Conservation (phyloP, 2,797 vertebrate genomes). For the Poecilia picta region DNA sequence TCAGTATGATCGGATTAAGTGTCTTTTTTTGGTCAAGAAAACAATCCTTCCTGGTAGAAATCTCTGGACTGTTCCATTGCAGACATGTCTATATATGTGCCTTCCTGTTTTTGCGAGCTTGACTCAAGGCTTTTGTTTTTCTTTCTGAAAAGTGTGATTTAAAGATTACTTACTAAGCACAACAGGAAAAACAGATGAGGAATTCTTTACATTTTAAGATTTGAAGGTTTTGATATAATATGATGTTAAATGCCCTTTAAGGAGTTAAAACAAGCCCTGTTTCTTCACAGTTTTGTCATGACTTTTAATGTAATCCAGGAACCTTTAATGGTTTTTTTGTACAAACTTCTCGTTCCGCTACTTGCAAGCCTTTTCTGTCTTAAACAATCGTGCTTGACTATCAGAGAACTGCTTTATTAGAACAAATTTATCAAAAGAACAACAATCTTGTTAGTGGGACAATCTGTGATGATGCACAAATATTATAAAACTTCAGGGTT, state of each 20-base stretch:
- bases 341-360: slow-evolving; percentile 31
- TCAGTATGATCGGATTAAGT: neutral
- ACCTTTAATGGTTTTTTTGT: slow-evolving; percentile 4
- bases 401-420: slow-evolving; percentile 62
- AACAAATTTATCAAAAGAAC: slow-evolving; percentile 47
- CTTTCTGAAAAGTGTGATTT: neutral
- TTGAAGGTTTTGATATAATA: neutral
- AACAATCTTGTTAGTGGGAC: slow-evolving; percentile 76
- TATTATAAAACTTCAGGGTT: slow-evolving; percentile 72
- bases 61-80: neutral
- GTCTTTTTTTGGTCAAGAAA: neutral
- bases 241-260: slow-evolving; percentile 1
- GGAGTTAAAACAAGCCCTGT: neutral
- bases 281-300: neutral
- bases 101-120: neutral
- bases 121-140: neutral
- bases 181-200: neutral
- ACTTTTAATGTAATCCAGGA: slow-evolving; percentile 24
- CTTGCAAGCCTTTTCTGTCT: slow-evolving; percentile 33
- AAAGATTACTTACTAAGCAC: neutral
- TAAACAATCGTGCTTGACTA: slow-evolving; percentile 55
- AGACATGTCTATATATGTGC: neutral
- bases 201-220: neutral
- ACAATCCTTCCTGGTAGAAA: neutral
- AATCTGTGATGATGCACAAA: slow-evolving; percentile 72